These are phyloP conservation scores for Melipona quadrifasciata DNA, from an alignment of 1,140 invertebrate species.

Conservation along the genomic window DNA sequence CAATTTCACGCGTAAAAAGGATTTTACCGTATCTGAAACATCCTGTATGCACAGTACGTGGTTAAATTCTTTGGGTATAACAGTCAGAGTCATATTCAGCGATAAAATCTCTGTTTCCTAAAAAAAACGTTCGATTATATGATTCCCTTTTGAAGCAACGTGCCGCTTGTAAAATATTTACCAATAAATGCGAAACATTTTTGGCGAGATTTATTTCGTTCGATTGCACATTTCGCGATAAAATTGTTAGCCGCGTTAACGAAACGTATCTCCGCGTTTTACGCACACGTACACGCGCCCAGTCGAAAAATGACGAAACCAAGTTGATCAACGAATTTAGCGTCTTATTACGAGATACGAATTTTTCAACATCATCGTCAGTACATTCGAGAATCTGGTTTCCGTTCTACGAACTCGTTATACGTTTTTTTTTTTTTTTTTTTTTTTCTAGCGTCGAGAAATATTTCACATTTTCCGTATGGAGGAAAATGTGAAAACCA, in stretches of 20 bases:
- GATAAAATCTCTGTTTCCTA: not conserved
- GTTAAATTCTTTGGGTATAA: not conserved
- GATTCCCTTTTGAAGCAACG: not conserved
- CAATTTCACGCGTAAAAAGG: no score
- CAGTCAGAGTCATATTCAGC: not conserved
- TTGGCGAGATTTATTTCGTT: not conserved
- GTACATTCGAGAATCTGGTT: not conserved
- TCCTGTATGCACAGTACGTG: not conserved
- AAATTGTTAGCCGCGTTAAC: constrained; percentile 6
- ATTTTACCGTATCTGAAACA: not conserved
- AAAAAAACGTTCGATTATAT: not conserved
- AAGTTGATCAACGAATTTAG: not conserved
- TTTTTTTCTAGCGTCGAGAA: not conserved
- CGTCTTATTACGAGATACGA: not conserved
- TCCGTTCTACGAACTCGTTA: not conserved
- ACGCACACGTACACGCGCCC: not conserved
- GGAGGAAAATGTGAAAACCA: not conserved
- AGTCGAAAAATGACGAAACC: not conserved
- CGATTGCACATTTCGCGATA: not conserved
- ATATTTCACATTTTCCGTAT: not conserved
- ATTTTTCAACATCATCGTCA: not conserved
- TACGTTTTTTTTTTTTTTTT: not conserved
- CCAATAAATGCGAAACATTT: constrained; percentile 1
- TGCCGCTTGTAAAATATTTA: not conserved
- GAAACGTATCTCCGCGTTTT: not conserved